Percentiles rank a stretch among this genome's conserved stretches.
These are phyloP conservation scores for Moxostoma hubbsi DNA, from an alignment of 2,797 vertebrate genomes.

Conservation along the genomic window DNA sequence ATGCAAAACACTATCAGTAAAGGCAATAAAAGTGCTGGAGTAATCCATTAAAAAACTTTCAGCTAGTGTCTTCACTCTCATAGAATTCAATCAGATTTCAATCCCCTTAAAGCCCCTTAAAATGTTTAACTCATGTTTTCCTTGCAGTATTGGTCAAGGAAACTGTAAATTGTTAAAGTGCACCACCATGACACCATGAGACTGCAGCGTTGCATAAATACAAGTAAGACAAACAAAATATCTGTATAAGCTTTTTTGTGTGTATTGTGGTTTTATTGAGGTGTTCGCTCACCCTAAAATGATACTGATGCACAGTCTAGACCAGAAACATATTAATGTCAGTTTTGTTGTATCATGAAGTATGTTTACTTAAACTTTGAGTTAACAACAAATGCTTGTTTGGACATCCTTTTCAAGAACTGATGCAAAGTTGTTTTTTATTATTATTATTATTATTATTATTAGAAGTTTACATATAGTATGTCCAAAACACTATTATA, in stretches of 20 bases:
- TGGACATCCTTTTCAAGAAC: background rate
- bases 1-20: conserved; percentile 19
- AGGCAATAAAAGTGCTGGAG: conserved; percentile 39
- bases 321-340: background rate
- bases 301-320: background rate
- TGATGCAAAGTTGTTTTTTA: background rate
- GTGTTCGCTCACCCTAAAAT: background rate
- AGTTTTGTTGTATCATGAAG: background rate
- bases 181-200: background rate
- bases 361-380: conserved; percentile 9
- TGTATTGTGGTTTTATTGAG: background rate
- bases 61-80: conserved; percentile 19
- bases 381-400: background rate
- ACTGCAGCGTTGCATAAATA: background rate
- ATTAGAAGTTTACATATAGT: background rate
- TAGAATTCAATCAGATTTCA: conserved; percentile 12
- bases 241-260: background rate
- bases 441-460: background rate
- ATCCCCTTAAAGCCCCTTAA: conserved; percentile 13
- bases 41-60: conserved; percentile 29
- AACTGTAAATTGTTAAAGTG: background rate
- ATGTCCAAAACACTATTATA: background rate
- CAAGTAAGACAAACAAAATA: background rate
- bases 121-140: conserved; percentile 8
- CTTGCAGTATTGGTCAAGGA: conserved; percentile 20